Evolutionary conservation across 2,113 vertebrate species (phyloP), one percentile per base, ranked within the genome.

Genomic region (Solea solea): DNA sequence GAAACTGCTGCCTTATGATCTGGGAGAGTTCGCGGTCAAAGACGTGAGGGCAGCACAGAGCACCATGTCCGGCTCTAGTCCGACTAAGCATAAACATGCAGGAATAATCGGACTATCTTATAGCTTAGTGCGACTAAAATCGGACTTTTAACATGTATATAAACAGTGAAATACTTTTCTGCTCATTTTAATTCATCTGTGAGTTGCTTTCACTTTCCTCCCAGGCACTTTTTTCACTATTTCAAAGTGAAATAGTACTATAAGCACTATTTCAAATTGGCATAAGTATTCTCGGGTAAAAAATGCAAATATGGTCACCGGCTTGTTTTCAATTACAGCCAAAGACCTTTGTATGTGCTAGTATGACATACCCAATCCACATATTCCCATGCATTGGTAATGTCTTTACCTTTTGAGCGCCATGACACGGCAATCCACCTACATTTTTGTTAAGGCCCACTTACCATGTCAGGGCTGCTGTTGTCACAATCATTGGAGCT

Each of bases 381-480:
- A 56, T 40, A 71, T 46, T 52, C 14, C 10, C 15, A 27, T 74
- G 72, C 75, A 44, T 49, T 63, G 48, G 63, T 62, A 27, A 53
- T 64, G 46, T 81, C 15, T 81, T 81, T 21, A 77, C 62, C 68
- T 68, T 4, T 13, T 54, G 25, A 71, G 34, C 53, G 49, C 67
- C 7, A 3, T 16, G 44, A 74, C 64, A 56, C 63, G 49, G 71
- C 25, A 56, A 62, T 34, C 34, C 34, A 66, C 58, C 55, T 48
- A 12, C 42, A 42, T 78, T 76, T 75, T 55, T 12, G 53, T 68
- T 55, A 56, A 28, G 57, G 53, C 46, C 68, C 64, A 40, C 66
- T 59, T 34, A 34, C 34, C 60, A 70, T 51, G 64, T 67, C 69
- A 78, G 83, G 76, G 85, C 89, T 48, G 53, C 73, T 81, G 34